Percentiles rank a stretch among this genome's conserved stretches.
These are phyloP conservation scores for Anhinga rufa DNA, from an alignment of 2,113 vertebrate genomes.

Conservation along the genomic window DNA sequence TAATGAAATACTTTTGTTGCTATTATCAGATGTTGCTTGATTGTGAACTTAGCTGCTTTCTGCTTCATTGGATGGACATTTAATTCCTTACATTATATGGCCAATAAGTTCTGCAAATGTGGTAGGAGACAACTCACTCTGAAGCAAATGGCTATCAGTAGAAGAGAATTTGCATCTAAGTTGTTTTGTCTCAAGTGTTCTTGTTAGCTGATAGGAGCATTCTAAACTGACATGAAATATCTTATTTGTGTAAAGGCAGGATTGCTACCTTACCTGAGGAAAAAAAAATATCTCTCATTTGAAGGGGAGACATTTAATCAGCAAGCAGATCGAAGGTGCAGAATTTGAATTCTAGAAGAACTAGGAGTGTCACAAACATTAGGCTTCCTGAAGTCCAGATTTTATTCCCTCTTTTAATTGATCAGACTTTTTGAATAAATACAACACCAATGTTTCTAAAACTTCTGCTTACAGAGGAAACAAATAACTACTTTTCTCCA, in stretches of 20 bases:
- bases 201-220: background rate
- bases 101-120: background rate
- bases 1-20: background rate
- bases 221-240: background rate
- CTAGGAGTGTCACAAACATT: background rate
- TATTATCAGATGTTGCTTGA: background rate
- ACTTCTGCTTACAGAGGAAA: background rate
- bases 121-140: background rate
- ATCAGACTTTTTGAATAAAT: background rate
- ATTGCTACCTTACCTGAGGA: background rate
- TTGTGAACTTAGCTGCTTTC: background rate
- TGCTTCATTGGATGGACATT: background rate
- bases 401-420: background rate
- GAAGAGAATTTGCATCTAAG: background rate
- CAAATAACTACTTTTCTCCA: background rate
- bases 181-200: background rate
- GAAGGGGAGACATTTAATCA: background rate
- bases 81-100: background rate
- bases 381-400: background rate
- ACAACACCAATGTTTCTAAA: background rate
- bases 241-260: background rate
- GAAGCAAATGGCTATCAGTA: background rate
- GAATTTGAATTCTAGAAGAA: background rate
- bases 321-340: background rate
- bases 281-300: background rate